Evolutionary conservation across 2,113 vertebrate genomes (phyloP).

Genomic region (Odobenus rosmarus): DNA sequence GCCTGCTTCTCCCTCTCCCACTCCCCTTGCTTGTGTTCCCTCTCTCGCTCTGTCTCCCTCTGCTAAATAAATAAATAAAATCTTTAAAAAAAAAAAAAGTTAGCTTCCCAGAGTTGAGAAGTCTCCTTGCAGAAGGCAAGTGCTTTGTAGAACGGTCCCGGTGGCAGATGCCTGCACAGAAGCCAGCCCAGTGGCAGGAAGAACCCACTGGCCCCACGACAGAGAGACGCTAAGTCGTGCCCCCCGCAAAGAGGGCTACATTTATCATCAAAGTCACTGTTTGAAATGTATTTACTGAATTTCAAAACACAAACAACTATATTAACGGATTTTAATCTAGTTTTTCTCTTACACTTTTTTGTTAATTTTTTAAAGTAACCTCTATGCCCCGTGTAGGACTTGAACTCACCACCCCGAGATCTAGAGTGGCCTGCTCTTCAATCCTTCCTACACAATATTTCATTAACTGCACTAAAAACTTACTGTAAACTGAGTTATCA

Average conservation of each 20-base stretch:
- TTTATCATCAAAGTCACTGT: background rate
- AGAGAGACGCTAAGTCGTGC: background rate
- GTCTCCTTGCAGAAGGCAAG: background rate
- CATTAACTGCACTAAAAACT: background rate
- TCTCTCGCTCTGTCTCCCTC: no score
- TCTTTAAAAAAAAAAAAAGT: background rate
- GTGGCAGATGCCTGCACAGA: background rate
- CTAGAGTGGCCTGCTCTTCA: background rate
- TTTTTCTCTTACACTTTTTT: background rate
- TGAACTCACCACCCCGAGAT: background rate
- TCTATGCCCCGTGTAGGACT: background rate
- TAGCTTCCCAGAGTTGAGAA: background rate
- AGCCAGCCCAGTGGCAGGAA: background rate
- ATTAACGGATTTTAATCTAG: background rate
- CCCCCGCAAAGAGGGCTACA: background rate
- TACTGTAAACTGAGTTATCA: background rate
- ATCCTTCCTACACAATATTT: background rate
- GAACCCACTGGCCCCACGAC: no score
- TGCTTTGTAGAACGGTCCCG: background rate
- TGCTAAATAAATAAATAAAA: no score
- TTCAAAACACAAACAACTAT: background rate
- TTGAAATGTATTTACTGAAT: background rate
- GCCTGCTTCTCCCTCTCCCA: no score
- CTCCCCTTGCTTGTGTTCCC: no score
- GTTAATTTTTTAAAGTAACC: background rate